Base-by-base conservation (phyloP, 2,797 vertebrate species). In the Sebastes trivittatus region DNA sequence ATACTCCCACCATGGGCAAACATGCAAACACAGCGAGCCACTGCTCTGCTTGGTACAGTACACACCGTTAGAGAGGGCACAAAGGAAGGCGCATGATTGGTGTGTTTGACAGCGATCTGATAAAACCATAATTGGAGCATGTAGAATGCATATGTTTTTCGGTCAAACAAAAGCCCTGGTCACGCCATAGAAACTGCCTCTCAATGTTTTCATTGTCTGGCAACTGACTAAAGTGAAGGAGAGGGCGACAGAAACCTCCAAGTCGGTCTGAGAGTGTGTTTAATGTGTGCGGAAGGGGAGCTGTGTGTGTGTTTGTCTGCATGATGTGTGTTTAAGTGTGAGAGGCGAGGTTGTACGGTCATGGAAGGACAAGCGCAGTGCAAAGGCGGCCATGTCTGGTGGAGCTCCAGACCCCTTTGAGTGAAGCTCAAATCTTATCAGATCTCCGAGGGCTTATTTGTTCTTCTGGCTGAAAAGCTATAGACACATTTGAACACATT, bases 1-100 rank as follows among this genome's bases (percentile, higher is more conserved):
- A 65, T 54, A 87, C 89, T 94, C 94, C 97, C 97, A 92, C 97
- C 97, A 96, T 97, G 94, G 95, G 97, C 97, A 97, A 97, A 98
- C 94, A 98, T 87, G 95, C 96, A 97, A 97, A 98, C 96, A 97
- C 86, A 90, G 87, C 83, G 93, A 93, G 91, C 92, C 96, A 93
- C 95, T 88, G 95, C 95, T 94, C 97, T 4, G 94, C 94, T 94
- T 97, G 96, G 97, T 96, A 97, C 97, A 79, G 96, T 94, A 96
- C 95, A 96, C 95, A 79, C 80, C 87, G 29, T 84, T 88, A 93
- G 92, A 93, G 91, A 89, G 59, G 89, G 87, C 82, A 85, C 93
- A 94, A 95, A 95, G 96, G 94, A 95, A 95, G 92, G 75, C 55
- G 90, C 90, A 78, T 11, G 90, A 84, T 93, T 90, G 90, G 94